phyloP scores from a whole-genome alignment of 2,888 invertebrate genomes.

The Drosophila mercatorum region DNA sequence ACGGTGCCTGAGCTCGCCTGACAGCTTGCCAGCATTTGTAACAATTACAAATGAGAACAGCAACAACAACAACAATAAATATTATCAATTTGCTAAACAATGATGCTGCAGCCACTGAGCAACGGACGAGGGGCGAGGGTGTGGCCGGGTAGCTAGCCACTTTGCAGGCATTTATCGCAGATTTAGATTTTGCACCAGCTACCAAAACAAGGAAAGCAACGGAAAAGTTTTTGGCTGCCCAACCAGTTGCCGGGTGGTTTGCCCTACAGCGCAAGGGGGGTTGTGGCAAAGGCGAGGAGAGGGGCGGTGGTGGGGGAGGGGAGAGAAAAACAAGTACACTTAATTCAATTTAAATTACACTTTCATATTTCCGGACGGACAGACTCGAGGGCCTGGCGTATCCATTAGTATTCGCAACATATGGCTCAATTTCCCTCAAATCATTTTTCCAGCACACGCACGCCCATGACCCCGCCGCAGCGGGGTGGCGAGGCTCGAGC shows the following conservation, averaged over 20 bases:
- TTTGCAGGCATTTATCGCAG: conserved; percentile 75
- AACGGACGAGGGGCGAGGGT: neutral
- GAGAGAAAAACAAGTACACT: conserved; percentile 58
- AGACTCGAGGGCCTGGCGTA: conserved; percentile 33
- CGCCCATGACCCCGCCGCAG: conserved; percentile 10
- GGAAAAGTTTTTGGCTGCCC: conserved; percentile 16
- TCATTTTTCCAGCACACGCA: conserved; percentile 54
- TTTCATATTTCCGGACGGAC: conserved; percentile 75
- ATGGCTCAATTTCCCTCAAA: conserved; percentile 82
- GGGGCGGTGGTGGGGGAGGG: no score
- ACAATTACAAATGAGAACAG: conserved; percentile 62
- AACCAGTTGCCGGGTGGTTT: conserved; percentile 14
- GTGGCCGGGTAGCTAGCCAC: conserved; percentile 49
- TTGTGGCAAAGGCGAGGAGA: no score
- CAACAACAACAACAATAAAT: conserved; percentile 51
- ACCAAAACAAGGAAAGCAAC: conserved; percentile 17
- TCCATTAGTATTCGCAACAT: conserved; percentile 82
- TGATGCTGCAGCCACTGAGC: conserved; percentile 37
- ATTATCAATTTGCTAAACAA: conserved; percentile 64
- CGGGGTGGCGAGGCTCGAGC: conserved; percentile 4
- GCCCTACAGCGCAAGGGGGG: neutral
- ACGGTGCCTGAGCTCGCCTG: conserved; percentile 6
- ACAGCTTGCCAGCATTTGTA: conserved; percentile 49
- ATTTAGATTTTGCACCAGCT: conserved; percentile 71
- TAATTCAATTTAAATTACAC: conserved; percentile 83